A percentile compares a stretch with the other conserved stretches of the same genome.
phyloP scores from a whole-genome alignment of 2,888 invertebrate genomes.

The Sesia apiformis region DNA sequence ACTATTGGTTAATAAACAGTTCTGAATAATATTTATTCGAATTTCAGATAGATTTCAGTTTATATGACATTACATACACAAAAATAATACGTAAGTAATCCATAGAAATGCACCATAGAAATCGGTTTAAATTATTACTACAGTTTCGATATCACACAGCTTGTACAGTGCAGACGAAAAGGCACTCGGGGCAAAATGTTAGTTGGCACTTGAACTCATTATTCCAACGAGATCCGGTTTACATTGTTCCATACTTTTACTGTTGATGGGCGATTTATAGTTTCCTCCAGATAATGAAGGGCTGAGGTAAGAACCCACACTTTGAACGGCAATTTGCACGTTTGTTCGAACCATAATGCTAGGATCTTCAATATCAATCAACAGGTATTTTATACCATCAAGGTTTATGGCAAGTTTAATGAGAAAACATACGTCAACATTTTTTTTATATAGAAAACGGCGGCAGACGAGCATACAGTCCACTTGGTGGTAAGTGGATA shows the following conservation, averaged over 20 bases:
- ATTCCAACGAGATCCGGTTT: conserved; percentile 28
- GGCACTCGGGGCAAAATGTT: conserved; percentile 8
- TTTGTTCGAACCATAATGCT: conserved; percentile 1
- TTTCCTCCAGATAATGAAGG: conserved; percentile 38
- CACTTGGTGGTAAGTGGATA: too few species aligned
- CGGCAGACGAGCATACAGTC: too few species aligned
- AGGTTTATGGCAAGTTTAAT: neutral
- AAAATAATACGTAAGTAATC: too few species aligned
- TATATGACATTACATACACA: too few species aligned
- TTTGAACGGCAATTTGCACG: conserved; percentile 19
- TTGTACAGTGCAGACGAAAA: neutral
- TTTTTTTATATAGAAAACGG: too few species aligned
- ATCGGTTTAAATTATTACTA: too few species aligned
- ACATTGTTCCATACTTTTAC: conserved; percentile 33
- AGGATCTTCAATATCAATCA: conserved; percentile 21
- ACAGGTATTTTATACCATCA: conserved; percentile 2
- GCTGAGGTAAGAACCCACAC: conserved; percentile 19
- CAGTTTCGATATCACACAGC: too few species aligned
- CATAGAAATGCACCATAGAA: too few species aligned
- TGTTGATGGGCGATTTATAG: conserved; percentile 33
- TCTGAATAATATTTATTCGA: too few species aligned
- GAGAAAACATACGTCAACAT: neutral
- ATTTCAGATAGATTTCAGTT: too few species aligned
- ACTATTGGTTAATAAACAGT: too few species aligned
- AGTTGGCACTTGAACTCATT: conserved; percentile 26